These are phyloP conservation scores for Tenualosa ilisha DNA, from an alignment of 2,797 vertebrate species.

Conservation along the genomic window DNA sequence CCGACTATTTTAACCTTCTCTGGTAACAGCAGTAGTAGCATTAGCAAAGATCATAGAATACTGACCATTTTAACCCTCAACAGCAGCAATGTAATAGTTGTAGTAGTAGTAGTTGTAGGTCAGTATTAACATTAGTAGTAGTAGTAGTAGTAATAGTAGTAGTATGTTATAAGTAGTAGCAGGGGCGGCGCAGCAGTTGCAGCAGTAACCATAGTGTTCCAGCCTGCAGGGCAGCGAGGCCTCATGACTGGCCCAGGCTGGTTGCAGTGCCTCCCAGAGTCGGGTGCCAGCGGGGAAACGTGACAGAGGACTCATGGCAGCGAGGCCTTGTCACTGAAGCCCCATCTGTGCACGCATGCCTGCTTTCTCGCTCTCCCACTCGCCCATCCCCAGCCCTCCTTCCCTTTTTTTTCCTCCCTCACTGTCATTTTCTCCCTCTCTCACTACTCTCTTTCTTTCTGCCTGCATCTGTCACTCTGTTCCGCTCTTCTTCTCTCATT, in stretches of 20 bases:
- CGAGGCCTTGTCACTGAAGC: background rate
- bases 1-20: too few species aligned
- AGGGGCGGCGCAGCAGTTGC: background rate
- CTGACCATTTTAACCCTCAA: too few species aligned
- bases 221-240: background rate
- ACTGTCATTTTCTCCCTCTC: background rate
- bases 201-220: background rate
- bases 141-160: too few species aligned
- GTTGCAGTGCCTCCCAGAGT: slow-evolving; percentile 23
- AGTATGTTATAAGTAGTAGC: too few species aligned
- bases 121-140: too few species aligned
- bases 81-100: too few species aligned
- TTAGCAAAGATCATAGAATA: too few species aligned
- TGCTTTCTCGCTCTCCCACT: background rate
- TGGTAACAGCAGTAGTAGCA: too few species aligned
- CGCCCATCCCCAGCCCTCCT: background rate
- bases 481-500: background rate
- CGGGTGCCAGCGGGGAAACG: slow-evolving; percentile 41
- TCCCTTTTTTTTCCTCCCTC: background rate
- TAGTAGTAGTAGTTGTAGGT: too few species aligned
- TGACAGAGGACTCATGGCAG: slow-evolving; percentile 37
- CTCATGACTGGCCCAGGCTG: background rate
- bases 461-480: background rate
- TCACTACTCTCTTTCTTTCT: background rate
- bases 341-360: slow-evolving; percentile 44